phyloP scores from a whole-genome alignment of 2,797 vertebrate species.

The Sebastes kiyomatsui region DNA sequence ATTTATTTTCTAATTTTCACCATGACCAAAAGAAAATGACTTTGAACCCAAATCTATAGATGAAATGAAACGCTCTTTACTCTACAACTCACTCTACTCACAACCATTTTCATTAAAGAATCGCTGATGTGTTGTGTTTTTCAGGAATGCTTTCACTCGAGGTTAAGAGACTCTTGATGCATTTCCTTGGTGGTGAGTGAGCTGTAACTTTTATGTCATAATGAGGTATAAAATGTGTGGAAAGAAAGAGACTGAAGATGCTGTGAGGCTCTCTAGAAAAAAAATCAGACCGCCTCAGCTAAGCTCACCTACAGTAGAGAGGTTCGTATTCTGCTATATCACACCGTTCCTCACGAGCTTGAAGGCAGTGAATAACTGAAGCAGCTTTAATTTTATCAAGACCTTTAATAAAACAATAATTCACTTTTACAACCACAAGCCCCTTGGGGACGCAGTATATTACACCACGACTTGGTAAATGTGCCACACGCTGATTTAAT shows the following conservation, averaged over 20 bases:
- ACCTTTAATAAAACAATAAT: constrained; percentile 43
- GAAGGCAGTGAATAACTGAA: constrained; percentile 13
- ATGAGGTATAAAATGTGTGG: constrained; percentile 10
- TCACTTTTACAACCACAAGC: background rate
- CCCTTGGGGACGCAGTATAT: background rate
- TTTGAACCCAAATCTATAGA: constrained; percentile 27
- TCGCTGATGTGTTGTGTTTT: constrained; percentile 46
- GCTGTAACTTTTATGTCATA: constrained; percentile 10
- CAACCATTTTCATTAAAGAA: constrained; percentile 51
- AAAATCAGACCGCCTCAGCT: background rate
- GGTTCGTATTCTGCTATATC: background rate
- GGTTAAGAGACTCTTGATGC: constrained; percentile 25
- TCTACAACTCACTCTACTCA: constrained; percentile 14
- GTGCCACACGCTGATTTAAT: constrained; percentile 23
- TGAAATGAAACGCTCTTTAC: constrained; percentile 51
- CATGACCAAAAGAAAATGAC: constrained; percentile 36
- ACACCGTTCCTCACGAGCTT: background rate
- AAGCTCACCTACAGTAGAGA: background rate
- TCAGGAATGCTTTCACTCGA: constrained; percentile 17
- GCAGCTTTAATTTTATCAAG: constrained; percentile 17
- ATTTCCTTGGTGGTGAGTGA: constrained; percentile 5
- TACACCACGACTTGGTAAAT: constrained; percentile 2
- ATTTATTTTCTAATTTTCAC: constrained; percentile 49
- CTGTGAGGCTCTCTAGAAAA: background rate
- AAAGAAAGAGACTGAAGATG: background rate